Percentiles rank a stretch among this genome's conserved stretches.
phyloP scores from a whole-genome alignment of 2,888 invertebrate species.

The Acleris laterana region DNA sequence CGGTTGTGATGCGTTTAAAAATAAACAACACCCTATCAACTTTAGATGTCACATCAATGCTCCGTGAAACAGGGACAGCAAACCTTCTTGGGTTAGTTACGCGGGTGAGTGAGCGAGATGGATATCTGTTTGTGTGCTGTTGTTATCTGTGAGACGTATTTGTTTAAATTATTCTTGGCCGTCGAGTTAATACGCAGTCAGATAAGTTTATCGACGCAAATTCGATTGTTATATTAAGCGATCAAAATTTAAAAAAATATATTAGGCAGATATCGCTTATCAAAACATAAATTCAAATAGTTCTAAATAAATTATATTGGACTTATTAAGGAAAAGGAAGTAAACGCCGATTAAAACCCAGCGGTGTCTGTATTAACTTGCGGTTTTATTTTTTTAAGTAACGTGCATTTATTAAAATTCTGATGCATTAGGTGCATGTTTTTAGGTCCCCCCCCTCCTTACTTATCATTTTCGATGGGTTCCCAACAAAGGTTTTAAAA shows the following conservation, averaged over 20 bases:
- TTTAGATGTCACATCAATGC: slow-evolving; percentile 5
- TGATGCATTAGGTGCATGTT: too few species aligned
- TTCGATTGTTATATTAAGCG: neutral
- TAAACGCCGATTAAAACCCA: too few species aligned
- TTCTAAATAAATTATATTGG: too few species aligned
- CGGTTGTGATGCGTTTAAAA: slow-evolving; percentile 28
- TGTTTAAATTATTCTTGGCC: slow-evolving; percentile 7
- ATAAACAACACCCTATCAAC: slow-evolving; percentile 27
- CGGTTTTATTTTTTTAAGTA: too few species aligned
- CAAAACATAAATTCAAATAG: too few species aligned
- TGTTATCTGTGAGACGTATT: slow-evolving; percentile 13
- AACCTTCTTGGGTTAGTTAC: neutral
- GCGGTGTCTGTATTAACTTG: too few species aligned
- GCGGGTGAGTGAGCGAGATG: slow-evolving; percentile 15
- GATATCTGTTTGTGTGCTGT: neutral
- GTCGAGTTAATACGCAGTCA: neutral
- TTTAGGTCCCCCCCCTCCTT: too few species aligned
- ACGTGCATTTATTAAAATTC: too few species aligned
- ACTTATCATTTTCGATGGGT: too few species aligned
- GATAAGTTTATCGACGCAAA: slow-evolving; percentile 18
- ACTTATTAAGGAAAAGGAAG: too few species aligned
- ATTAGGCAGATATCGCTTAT: too few species aligned
- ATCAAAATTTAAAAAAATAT: neutral
- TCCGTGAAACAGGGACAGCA: slow-evolving; percentile 13
- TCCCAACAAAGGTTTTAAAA: too few species aligned